These are phyloP conservation scores for Drosophila nigricruria DNA, from an alignment of 2,888 invertebrate genomes.

Conservation along the genomic window DNA sequence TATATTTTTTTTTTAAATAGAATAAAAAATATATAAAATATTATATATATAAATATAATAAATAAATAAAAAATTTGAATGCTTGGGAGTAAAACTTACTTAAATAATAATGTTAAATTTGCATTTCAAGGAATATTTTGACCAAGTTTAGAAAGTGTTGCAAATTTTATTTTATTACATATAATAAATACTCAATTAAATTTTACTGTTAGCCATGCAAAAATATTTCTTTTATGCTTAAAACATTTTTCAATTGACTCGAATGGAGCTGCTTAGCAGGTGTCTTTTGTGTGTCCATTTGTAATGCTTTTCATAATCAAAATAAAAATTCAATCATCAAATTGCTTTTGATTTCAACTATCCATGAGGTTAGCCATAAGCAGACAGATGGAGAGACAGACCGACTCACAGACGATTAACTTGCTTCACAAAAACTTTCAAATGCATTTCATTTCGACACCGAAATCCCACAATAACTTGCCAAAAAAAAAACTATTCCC, in stretches of 20 bases:
- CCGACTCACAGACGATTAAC: conserved; percentile 66
- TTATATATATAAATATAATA: neutral
- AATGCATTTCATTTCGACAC: conserved; percentile 64
- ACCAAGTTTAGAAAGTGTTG: neutral
- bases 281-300: neutral
- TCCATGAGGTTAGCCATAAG: conserved; percentile 38
- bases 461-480: conserved; percentile 59
- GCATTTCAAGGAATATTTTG: neutral
- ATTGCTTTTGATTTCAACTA: conserved; percentile 38
- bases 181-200: neutral
- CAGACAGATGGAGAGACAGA: conserved; percentile 12
- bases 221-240: neutral
- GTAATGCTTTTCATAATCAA: conserved; percentile 13
- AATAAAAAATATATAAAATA: neutral
- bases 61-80: neutral
- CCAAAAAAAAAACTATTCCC: conserved; percentile 47
- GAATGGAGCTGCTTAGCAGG: neutral
- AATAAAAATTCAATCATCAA: conserved; percentile 33
- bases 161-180: neutral
- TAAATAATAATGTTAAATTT: neutral
- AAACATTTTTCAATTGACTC: neutral
- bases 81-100: neutral
- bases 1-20: no score
- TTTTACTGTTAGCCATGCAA: neutral
- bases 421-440: conserved; percentile 75